phyloP scores from a whole-genome alignment of 2,113 vertebrate species.

The Lathamus discolor region DNA sequence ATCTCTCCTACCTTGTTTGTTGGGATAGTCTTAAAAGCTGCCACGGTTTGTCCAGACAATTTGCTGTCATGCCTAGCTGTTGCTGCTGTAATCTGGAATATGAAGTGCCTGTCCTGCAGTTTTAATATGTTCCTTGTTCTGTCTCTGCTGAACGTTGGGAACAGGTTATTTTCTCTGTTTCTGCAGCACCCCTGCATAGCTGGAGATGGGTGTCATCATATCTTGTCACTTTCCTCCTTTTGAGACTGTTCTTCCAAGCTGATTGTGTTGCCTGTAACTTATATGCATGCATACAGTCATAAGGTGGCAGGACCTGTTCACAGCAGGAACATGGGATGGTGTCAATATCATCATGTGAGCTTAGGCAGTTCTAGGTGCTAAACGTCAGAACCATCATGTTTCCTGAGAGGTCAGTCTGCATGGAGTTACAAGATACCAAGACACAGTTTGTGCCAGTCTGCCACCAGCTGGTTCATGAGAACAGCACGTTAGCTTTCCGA shows the following conservation, averaged over 20 bases:
- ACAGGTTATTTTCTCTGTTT: not conserved
- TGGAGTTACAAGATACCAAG: not conserved
- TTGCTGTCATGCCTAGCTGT: not conserved
- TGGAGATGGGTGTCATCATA: not conserved
- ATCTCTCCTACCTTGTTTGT: not conserved
- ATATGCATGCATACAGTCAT: accelerated
- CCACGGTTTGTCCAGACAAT: not conserved
- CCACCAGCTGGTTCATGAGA: not conserved
- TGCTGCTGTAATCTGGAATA: not conserved
- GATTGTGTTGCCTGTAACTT: not conserved
- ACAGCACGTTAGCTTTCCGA: not conserved
- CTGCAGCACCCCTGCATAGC: not conserved
- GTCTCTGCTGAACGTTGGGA: not conserved
- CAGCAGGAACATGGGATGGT: not conserved
- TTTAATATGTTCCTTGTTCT: not conserved
- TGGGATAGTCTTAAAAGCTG: not conserved
- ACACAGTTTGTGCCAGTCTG: not conserved
- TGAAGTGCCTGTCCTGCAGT: not conserved
- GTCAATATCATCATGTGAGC: accelerated
- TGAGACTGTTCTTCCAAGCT: not conserved
- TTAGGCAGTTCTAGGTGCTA: not conserved
- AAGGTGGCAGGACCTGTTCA: not conserved
- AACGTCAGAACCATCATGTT: not conserved
- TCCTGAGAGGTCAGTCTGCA: not conserved
- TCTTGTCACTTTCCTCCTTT: not conserved